Evolutionary conservation across 1,140 invertebrate genomes (phyloP).

Genomic region (Sarcophaga peregrina): DNA sequence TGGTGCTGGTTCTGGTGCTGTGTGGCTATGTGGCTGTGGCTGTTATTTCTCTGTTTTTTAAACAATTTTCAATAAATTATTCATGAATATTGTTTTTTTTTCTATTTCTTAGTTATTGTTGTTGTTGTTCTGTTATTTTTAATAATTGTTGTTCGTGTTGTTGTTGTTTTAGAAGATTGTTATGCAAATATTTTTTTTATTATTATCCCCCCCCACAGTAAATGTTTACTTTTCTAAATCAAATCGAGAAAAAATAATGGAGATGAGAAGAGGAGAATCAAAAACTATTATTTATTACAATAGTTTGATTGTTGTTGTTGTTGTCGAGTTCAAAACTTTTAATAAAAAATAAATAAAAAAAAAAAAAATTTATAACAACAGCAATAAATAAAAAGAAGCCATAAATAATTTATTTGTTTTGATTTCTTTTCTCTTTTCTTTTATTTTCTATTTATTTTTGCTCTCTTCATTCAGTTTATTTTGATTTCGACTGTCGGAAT

Average conservation of each 20-base stretch:
- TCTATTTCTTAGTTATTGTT: not conserved
- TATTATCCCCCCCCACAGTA: too few relatives aligned
- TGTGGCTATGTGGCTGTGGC: too few relatives aligned
- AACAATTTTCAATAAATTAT: constrained; percentile 14
- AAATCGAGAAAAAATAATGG: too few relatives aligned
- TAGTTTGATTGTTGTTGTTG: not conserved
- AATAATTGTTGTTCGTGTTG: not conserved
- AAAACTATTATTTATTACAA: not conserved
- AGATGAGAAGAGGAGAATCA: not conserved
- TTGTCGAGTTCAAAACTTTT: not conserved
- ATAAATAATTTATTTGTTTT: not conserved
- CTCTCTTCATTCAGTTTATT: too few relatives aligned
- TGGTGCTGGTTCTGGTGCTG: too few relatives aligned
- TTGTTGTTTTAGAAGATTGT: not conserved
- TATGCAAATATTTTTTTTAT: constrained; percentile 22
- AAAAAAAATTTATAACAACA: not conserved
- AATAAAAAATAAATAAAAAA: not conserved
- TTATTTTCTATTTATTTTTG: too few relatives aligned
- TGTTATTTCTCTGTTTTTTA: not conserved
- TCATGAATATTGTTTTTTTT: not conserved
- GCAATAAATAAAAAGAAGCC: not conserved
- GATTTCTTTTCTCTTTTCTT: not conserved
- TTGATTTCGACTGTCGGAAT: too few relatives aligned
- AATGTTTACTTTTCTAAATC: too few relatives aligned
- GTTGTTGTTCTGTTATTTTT: too few relatives aligned